A percentile compares a stretch with the other conserved stretches of the same genome.
Conservation (phyloP, 2,113 vertebrate species). For the Xyrauchen texanus region DNA sequence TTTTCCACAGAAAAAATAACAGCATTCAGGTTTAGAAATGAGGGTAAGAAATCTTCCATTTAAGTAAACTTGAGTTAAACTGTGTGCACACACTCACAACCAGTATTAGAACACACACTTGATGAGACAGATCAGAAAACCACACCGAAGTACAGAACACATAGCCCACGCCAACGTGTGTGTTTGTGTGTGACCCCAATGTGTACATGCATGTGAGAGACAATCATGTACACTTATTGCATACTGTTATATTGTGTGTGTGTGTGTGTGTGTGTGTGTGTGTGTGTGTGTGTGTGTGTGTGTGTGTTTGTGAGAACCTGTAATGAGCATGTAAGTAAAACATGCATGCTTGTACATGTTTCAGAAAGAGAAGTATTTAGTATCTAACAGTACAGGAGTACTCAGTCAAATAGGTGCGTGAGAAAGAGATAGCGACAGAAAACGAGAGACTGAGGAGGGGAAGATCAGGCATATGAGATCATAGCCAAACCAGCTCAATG, state of each 20-base stretch:
- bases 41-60: too few species aligned
- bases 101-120: slow-evolving; percentile 18
- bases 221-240: neutral
- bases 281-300: slow-evolving; percentile 1
- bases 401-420: neutral
- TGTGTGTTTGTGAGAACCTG: slow-evolving; percentile 24
- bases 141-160: slow-evolving; percentile 83
- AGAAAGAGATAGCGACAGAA: neutral
- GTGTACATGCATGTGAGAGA: slow-evolving; percentile 28
- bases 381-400: neutral
- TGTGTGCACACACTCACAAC: neutral
- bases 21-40: too few species aligned
- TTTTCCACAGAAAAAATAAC: too few species aligned
- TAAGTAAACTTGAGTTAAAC: too few species aligned
- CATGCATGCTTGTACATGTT: neutral
- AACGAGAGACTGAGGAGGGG: neutral
- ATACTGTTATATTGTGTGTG: neutral
- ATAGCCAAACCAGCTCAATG: slow-evolving; percentile 43
- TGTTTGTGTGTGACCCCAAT: slow-evolving; percentile 27
- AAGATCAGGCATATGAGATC: slow-evolving; percentile 9
- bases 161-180: slow-evolving; percentile 72
- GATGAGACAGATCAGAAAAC: slow-evolving; percentile 33
- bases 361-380: neutral
- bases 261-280: slow-evolving; percentile 34
- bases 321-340: too few species aligned